Conservation (phyloP, 2,113 vertebrate genomes). For the Cnemophilus loriae region DNA sequence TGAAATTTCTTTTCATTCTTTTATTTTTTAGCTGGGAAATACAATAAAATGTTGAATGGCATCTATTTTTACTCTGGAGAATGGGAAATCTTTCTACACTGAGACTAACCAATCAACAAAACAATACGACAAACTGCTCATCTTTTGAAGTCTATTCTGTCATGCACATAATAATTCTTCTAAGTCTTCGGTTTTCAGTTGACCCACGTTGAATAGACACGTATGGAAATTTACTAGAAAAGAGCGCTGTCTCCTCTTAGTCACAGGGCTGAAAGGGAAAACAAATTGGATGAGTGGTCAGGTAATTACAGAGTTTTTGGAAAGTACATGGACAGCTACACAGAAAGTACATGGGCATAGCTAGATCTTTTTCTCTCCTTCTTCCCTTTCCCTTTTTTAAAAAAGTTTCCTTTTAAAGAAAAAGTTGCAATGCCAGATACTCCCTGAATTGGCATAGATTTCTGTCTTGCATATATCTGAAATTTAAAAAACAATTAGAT, state of each 20-base stretch:
- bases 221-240: not conserved
- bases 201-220: not conserved
- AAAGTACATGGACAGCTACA: not conserved
- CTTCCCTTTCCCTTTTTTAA: not conserved
- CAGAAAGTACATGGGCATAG: not conserved
- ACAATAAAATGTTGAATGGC: not conserved
- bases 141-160: not conserved
- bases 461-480: not conserved
- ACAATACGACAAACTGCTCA: not conserved
- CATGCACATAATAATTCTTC: not conserved
- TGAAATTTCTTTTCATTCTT: not conserved
- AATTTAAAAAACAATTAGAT: not conserved
- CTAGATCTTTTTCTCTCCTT: not conserved
- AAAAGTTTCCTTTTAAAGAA: not conserved
- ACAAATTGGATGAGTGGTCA: not conserved
- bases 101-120: not conserved
- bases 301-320: not conserved
- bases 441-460: not conserved
- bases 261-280: not conserved
- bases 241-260: not conserved
- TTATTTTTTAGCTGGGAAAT: not conserved
- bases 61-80: not conserved
- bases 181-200: not conserved
- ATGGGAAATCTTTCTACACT: not conserved
- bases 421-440: not conserved